phyloP scores from a whole-genome alignment of 2,888 invertebrate genomes.

The Nemotelus pantherinus region DNA sequence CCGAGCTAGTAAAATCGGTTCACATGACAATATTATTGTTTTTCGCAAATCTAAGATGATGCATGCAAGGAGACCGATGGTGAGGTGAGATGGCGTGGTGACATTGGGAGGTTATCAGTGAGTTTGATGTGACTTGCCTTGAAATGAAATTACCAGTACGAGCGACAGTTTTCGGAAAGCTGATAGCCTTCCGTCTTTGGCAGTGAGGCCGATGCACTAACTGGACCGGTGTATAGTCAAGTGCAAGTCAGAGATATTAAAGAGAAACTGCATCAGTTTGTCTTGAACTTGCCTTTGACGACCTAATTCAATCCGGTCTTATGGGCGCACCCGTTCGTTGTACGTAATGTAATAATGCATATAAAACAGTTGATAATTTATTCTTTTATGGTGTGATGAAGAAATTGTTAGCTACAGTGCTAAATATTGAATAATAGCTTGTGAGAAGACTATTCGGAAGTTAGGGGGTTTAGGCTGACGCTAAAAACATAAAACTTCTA shows the following conservation, averaged over 20 bases:
- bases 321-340: background rate
- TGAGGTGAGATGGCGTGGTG: background rate
- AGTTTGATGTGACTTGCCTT: conserved; percentile 12
- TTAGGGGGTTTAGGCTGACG: too few relatives aligned
- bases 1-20: background rate
- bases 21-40: conserved; percentile 1
- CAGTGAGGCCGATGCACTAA: background rate
- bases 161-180: background rate
- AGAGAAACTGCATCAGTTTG: background rate
- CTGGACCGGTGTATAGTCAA: background rate
- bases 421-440: too few relatives aligned
- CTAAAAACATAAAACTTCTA: too few relatives aligned
- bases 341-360: background rate
- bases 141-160: conserved; percentile 1
- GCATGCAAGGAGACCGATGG: background rate
- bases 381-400: too few relatives aligned
- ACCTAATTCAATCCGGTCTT: conserved; percentile 24
- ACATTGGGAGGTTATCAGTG: conserved; percentile 13
- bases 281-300: conserved; percentile 32
- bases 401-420: too few relatives aligned
- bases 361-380: too few relatives aligned
- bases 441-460: too few relatives aligned
- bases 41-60: background rate
- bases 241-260: background rate
- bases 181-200: conserved; percentile 14